phyloP scores from a whole-genome alignment of 30 jellyfish, hydroid and myxozoan species.

The Aurelia coerulea region DNA sequence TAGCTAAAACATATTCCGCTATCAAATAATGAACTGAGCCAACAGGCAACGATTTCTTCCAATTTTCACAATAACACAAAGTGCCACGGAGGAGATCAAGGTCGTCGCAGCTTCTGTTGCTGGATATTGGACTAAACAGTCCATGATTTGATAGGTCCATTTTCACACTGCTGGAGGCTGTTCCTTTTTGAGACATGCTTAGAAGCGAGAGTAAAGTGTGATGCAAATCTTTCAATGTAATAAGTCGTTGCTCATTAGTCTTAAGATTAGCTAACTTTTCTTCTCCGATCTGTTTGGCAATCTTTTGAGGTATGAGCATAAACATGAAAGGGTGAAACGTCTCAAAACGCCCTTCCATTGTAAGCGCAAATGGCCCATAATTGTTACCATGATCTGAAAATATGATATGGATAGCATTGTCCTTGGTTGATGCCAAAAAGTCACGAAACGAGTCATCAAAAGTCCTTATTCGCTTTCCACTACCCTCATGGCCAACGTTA shows the following conservation, averaged over 20 bases:
- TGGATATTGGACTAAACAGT: constrained; percentile 44
- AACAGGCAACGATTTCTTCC: constrained; percentile 62
- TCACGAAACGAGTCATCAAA: constrained; percentile 52
- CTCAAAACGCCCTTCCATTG: constrained; percentile 72
- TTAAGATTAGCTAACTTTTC: constrained; percentile 29
- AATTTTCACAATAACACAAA: constrained; percentile 77
- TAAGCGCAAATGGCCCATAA: constrained; percentile 64
- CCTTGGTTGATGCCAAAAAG: constrained; percentile 15
- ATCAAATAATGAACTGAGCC: constrained; percentile 41
- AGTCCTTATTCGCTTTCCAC: constrained; percentile 77
- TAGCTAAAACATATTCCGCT: constrained; percentile 44
- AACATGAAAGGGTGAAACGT: constrained; percentile 75
- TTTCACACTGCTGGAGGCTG: not conserved
- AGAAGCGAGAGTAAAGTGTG: constrained; percentile 42
- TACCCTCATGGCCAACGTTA: constrained; percentile 81
- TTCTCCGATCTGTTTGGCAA: constrained; percentile 36
- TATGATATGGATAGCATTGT: constrained; percentile 51
- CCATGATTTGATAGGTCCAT: constrained; percentile 24
- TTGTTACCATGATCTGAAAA: constrained; percentile 91
- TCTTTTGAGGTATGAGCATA: constrained; percentile 56
- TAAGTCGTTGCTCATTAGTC: constrained; percentile 45
- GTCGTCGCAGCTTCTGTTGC: constrained; percentile 68
- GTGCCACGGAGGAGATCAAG: constrained; percentile 62
- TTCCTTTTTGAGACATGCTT: not conserved
- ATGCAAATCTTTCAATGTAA: constrained; percentile 64